Conservation (phyloP, 2,888 invertebrate species). For the Plagodis dolabraria region DNA sequence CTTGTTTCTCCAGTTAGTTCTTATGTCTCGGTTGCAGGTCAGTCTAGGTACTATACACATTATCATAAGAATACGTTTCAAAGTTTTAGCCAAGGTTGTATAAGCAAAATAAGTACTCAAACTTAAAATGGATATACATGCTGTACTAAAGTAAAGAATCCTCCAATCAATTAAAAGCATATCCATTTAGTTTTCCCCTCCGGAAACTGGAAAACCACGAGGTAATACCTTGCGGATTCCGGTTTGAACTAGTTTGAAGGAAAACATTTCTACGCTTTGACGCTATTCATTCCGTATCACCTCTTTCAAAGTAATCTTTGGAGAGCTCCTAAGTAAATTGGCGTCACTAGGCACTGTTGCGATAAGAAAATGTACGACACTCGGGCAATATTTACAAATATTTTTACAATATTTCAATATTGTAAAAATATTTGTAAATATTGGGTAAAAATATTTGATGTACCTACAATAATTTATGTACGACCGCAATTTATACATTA, state of each 20-base stretch:
- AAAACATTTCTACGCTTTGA: constrained; percentile 14
- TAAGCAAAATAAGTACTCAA: neutral
- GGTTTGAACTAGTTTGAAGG: constrained; percentile 17
- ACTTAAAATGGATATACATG: neutral
- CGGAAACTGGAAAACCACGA: constrained; percentile 8
- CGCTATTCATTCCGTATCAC: constrained; percentile 17
- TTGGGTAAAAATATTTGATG: no score
- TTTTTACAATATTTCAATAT: no score
- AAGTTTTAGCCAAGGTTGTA: no score
- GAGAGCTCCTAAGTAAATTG: constrained; percentile 22
- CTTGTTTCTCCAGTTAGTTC: no score
- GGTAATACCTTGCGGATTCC: constrained; percentile 3
- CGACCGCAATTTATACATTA: no score
- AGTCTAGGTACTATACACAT: no score
- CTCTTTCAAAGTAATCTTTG: constrained; percentile 16
- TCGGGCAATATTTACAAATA: no score
- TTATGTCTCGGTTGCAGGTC: no score
- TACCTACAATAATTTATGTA: no score
- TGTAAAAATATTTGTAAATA: no score
- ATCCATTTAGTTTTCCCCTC: constrained; percentile 4
- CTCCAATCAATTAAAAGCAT: constrained; percentile 7
- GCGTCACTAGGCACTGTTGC: neutral
- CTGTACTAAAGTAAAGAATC: neutral
- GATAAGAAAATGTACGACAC: neutral
- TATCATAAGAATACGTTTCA: no score